These are phyloP conservation scores for Eumaeus atala DNA, from an alignment of 1,140 invertebrate genomes.

Conservation along the genomic window DNA sequence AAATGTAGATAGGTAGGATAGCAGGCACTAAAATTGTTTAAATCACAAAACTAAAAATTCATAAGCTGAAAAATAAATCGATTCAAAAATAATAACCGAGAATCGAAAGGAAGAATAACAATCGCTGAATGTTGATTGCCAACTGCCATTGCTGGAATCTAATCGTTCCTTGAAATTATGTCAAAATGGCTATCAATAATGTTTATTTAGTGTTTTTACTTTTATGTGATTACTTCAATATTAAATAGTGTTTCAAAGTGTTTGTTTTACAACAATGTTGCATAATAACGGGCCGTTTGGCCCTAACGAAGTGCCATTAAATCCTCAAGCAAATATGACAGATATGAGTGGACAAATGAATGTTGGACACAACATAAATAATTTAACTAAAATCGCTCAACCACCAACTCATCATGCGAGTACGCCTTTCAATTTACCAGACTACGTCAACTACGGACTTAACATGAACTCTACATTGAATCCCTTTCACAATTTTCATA, in stretches of 20 bases:
- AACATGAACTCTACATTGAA: slow-evolving; percentile 38
- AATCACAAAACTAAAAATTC: too few relatives aligned
- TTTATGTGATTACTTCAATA: slow-evolving; percentile 30
- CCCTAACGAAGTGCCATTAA: slow-evolving; percentile 46
- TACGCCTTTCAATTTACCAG: slow-evolving; percentile 35
- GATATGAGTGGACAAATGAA: slow-evolving; percentile 38
- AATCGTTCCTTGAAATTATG: slow-evolving; percentile 20
- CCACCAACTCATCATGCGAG: slow-evolving; percentile 31
- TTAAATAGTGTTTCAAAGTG: slow-evolving; percentile 24
- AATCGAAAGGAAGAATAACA: too few relatives aligned
- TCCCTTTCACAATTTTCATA: slow-evolving; percentile 43
- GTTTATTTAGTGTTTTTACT: slow-evolving; percentile 44
- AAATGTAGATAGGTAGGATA: too few relatives aligned
- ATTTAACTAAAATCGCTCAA: slow-evolving; percentile 46
- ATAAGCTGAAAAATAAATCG: too few relatives aligned
- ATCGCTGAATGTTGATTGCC: neutral
- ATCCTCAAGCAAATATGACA: slow-evolving; percentile 46
- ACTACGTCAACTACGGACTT: slow-evolving; percentile 40
- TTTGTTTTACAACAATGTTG: slow-evolving; percentile 47
- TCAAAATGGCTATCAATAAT: slow-evolving; percentile 51
- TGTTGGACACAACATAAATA: slow-evolving; percentile 45
- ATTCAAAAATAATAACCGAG: too few relatives aligned
- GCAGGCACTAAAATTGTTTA: too few relatives aligned
- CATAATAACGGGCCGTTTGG: slow-evolving; percentile 58
- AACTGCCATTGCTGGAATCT: slow-evolving; percentile 6